Evolutionary conservation across 2,797 vertebrate genomes (phyloP), one percentile per base, ranked within the genome.

Genomic region (Anguilla marmorata): DNA sequence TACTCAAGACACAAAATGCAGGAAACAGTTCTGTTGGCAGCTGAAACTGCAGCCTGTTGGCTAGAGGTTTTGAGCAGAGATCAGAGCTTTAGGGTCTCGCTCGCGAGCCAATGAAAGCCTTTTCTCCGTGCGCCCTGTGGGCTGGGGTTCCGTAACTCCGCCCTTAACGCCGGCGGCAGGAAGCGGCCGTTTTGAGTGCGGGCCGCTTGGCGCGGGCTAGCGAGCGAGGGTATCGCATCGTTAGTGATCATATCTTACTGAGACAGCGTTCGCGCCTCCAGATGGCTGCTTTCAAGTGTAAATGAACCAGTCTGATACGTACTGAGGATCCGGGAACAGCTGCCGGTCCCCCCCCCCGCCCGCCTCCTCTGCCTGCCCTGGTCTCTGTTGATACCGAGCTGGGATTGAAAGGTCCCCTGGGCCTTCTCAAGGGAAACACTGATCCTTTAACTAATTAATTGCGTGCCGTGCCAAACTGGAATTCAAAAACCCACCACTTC

Each of bases 211-310:
- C 24, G 8, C 80, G 96, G 97, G 97, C 97, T 97, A 97, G 97
- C 97, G 97, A 97, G 98, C 92, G 96, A 97, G 98, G 97, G 98
- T 98, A 98, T 99, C 97, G 97, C 97, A 98, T 99, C 99, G 99
- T 99, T 99, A 99, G 98, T 98, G 99, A 99, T 99, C 99, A 98
- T 99, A 99, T 99, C 98, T 99, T 41, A 98, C 98, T 98, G 98
- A 99, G 98, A 98, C 98, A 98, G 99, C 99, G 98, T 98, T 98
- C 97, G 97, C 97, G 97, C 97, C 98, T 99, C 98, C 99, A 99
- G 99, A 99, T 99, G 99, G 98, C 98, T 98, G 98, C 98, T 99
- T 99, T 99, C 99, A 99, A 99, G 98, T 99, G 99, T 98, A 99
- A 99, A 99, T 99, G 98, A 99, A 99, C 97, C 98, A 98, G 97